Conservation (phyloP, 2,888 invertebrate species). For the Cinara cedri region DNA sequence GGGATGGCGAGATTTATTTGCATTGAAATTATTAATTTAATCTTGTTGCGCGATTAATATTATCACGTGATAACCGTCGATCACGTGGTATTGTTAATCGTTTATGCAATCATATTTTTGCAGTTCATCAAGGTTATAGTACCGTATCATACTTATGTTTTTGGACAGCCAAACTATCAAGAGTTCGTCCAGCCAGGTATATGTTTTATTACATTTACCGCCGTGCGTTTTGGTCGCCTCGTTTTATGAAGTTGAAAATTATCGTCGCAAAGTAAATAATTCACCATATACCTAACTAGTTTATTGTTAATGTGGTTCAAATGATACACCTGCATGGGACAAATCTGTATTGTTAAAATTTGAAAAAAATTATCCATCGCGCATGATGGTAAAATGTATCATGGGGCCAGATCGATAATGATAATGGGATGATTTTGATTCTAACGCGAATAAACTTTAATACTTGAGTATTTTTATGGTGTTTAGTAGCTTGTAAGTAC, state of each 20-base stretch:
- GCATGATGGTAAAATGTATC: not conserved
- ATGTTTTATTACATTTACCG: not conserved
- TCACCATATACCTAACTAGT: not conserved
- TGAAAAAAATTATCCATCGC: not conserved
- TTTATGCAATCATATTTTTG: not conserved
- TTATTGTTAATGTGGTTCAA: not conserved
- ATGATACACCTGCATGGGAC: not conserved
- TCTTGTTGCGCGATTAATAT: too few relatives aligned
- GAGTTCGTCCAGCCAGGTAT: too few relatives aligned
- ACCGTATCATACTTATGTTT: too few relatives aligned
- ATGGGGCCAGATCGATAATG: not conserved
- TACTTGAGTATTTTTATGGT: not conserved
- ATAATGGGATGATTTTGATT: not conserved
- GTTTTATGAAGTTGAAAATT: not conserved
- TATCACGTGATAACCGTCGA: too few relatives aligned
- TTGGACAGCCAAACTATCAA: too few relatives aligned
- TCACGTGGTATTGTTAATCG: not conserved
- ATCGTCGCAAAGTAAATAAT: not conserved
- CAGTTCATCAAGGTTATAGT: too few relatives aligned
- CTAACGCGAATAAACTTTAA: not conserved
- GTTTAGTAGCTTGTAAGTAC: not conserved
- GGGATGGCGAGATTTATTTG: too few relatives aligned
- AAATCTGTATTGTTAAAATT: not conserved
- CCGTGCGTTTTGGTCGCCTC: not conserved
- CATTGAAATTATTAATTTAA: too few relatives aligned